Evolutionary conservation across 2,888 invertebrate species (phyloP).

Genomic region (Polyploca ridens): DNA sequence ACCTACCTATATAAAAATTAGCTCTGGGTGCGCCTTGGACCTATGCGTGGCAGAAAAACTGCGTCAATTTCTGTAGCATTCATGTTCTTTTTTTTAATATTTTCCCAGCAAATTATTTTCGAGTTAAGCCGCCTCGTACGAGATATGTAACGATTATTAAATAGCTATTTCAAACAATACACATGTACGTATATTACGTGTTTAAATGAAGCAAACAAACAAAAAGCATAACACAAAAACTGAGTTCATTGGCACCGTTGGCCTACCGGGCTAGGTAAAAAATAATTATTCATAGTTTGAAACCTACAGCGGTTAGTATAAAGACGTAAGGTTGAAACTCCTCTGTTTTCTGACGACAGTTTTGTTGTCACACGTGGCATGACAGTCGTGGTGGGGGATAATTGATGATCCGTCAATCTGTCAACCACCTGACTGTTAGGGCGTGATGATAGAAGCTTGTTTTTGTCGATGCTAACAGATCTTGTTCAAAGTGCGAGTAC

Average conservation of each 20-base stretch:
- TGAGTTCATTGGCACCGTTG: conserved; percentile 41
- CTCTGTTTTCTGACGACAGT: conserved; percentile 24
- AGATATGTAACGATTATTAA: conserved; percentile 5
- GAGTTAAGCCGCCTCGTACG: background rate
- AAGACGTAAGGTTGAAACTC: conserved; percentile 34
- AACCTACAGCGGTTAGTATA: background rate
- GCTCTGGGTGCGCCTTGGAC: too few species aligned
- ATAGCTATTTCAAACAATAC: conserved; percentile 6
- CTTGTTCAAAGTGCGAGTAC: conserved; percentile 6
- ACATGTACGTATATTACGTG: conserved; percentile 8
- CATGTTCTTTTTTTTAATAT: background rate
- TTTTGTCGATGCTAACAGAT: conserved; percentile 17
- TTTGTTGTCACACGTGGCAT: conserved; percentile 54
- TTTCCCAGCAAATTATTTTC: conserved; percentile 3
- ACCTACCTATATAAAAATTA: too few species aligned
- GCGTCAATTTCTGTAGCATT: background rate
- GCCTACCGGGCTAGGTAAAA: conserved; percentile 34
- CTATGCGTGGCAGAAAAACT: background rate
- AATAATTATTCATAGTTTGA: conserved; percentile 15
- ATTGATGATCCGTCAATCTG: conserved; percentile 61
- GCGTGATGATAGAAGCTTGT: conserved; percentile 45
- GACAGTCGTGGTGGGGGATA: conserved; percentile 66
- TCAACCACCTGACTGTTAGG: conserved; percentile 42
- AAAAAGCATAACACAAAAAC: conserved; percentile 30
- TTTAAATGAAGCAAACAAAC: conserved; percentile 11